phyloP scores from a whole-genome alignment of 2,113 vertebrate genomes.

The Brachionichthys hirsutus region DNA sequence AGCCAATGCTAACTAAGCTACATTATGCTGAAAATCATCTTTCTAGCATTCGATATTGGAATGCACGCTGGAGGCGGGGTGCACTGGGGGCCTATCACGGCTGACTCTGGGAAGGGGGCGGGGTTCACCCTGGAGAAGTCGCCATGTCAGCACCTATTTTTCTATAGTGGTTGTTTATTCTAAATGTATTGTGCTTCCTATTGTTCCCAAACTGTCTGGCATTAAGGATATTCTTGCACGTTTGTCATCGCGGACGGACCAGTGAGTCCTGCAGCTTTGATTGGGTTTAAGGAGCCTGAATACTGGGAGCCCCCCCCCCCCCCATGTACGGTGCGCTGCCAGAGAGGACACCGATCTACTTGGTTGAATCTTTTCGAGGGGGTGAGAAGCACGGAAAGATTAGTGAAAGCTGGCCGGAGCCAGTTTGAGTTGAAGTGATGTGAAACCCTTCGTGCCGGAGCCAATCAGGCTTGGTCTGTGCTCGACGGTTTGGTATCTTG shows the following conservation, averaged over 20 bases:
- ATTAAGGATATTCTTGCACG: background rate
- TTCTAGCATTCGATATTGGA: too few species aligned
- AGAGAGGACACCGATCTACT: conserved; percentile 43
- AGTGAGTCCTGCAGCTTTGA: background rate
- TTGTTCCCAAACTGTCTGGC: background rate
- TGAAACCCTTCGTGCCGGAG: conserved; percentile 60
- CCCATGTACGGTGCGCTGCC: conserved; percentile 5
- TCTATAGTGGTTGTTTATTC: too few species aligned
- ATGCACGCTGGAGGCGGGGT: too few species aligned
- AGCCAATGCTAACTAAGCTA: background rate
- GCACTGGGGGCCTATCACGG: too few species aligned
- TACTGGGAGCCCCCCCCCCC: conserved; percentile 12
- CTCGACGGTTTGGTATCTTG: conserved; percentile 31
- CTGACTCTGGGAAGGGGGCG: too few species aligned
- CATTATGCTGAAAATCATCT: too few species aligned
- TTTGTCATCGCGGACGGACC: background rate
- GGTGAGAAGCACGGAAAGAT: conserved; percentile 48
- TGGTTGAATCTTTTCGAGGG: conserved; percentile 46
- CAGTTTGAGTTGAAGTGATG: conserved; percentile 47
- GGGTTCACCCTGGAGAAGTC: too few species aligned
- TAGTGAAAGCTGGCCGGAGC: conserved; percentile 38
- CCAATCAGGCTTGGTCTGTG: conserved; percentile 49
- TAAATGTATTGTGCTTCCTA: too few species aligned
- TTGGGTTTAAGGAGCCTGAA: conserved; percentile 17
- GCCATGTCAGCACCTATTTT: too few species aligned